phyloP scores from a whole-genome alignment of 2,113 vertebrate genomes.

The Muntiacus muntjak region DNA sequence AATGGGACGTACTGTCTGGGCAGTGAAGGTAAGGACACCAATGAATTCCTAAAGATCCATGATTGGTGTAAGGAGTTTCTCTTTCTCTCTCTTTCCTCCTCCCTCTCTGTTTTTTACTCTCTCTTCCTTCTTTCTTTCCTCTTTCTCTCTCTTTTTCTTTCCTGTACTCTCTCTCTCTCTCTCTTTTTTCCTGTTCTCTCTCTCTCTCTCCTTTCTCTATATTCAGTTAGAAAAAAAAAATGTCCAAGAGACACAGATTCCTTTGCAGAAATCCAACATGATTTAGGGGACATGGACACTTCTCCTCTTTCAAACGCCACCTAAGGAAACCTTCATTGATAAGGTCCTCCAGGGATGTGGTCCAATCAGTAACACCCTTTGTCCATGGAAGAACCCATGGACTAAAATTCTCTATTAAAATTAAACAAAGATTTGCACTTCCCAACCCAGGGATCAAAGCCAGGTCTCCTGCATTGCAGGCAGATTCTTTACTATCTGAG shows the following conservation, averaged over 20 bases:
- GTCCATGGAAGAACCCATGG: neutral
- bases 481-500: neutral
- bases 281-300: neutral
- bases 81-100: neutral
- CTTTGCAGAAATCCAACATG: neutral
- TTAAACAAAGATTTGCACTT: conserved; percentile 33
- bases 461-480: neutral
- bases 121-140: neutral
- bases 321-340: neutral
- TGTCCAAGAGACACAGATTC: neutral
- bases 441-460: neutral
- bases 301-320: neutral
- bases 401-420: neutral
- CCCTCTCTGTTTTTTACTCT: neutral
- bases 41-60: conserved; percentile 49
- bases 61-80: neutral
- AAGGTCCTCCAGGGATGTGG: neutral
- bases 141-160: neutral
- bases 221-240: neutral
- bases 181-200: neutral
- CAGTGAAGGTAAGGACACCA: conserved; percentile 59
- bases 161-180: neutral
- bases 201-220: neutral
- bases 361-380: conserved; percentile 3
- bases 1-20: conserved; percentile 42